A percentile compares a stretch with the other conserved stretches of the same genome.
Evolutionary conservation across 1,140 invertebrate genomes (phyloP).

Genomic region (Oryctes rhinoceros): DNA sequence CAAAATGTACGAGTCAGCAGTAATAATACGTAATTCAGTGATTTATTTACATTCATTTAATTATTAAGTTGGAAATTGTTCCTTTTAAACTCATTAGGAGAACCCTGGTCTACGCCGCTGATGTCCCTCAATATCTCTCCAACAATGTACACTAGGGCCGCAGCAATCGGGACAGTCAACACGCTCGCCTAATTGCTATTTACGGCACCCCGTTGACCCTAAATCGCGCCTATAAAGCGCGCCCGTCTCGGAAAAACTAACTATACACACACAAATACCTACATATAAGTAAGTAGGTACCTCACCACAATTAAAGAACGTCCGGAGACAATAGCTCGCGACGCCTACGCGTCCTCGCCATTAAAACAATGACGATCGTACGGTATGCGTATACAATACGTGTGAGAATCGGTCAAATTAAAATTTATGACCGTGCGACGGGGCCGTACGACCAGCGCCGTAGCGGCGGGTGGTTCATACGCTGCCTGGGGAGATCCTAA

Average conservation of each 20-base stretch:
- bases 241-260: conserved; percentile 16
- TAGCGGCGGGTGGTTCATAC: conserved; percentile 5
- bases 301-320: background rate
- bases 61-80: too few relatives aligned
- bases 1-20: too few relatives aligned
- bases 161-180: background rate
- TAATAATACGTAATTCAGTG: too few relatives aligned
- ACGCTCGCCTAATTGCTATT: conserved; percentile 28
- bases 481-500: conserved; percentile 9
- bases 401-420: conserved; percentile 36
- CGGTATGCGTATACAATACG: background rate
- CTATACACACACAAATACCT: background rate
- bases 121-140: background rate
- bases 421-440: conserved; percentile 35
- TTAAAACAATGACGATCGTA: conserved; percentile 33
- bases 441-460: background rate
- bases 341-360: conserved; percentile 12
- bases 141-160: background rate
- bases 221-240: background rate
- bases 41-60: too few relatives aligned
- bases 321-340: background rate
- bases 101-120: background rate
- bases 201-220: conserved; percentile 1
- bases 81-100: too few relatives aligned
- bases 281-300: background rate